Conservation (phyloP, 2,888 invertebrate species). For the Sycophila texana region DNA sequence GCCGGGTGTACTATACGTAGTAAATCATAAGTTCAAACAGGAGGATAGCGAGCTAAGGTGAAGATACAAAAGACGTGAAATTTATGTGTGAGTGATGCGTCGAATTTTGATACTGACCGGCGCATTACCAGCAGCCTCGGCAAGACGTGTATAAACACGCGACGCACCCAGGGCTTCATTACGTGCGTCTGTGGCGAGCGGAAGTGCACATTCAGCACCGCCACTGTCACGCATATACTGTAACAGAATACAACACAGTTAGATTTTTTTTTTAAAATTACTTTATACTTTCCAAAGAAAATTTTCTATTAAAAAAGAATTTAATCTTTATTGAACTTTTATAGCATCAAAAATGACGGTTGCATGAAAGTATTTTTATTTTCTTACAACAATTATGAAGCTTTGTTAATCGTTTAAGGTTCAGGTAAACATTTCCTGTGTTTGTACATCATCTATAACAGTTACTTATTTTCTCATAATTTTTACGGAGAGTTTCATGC, state of each 20-base stretch:
- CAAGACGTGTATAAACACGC: slow-evolving; percentile 96
- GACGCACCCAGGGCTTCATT: slow-evolving; percentile 97
- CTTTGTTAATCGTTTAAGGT: too few species aligned
- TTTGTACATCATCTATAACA: too few species aligned
- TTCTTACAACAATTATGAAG: too few species aligned
- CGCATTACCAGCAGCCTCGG: slow-evolving; percentile 95
- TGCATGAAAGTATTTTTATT: too few species aligned
- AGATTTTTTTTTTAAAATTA: too few species aligned
- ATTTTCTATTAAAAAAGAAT: too few species aligned
- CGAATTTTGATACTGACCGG: slow-evolving; percentile 75
- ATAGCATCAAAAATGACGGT: too few species aligned
- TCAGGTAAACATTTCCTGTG: too few species aligned
- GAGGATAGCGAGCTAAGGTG: background rate
- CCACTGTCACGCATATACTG: slow-evolving; percentile 95
- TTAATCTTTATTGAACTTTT: too few species aligned
- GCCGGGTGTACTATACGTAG: slow-evolving; percentile 6
- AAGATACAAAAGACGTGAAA: background rate
- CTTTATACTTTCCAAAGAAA: too few species aligned
- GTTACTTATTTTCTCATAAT: too few species aligned
- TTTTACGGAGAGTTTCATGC: too few species aligned
- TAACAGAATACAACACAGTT: slow-evolving; percentile 59
- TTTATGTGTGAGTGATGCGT: background rate
- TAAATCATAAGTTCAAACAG: slow-evolving; percentile 15
- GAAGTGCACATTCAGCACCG: slow-evolving; percentile 98
- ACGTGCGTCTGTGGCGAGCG: slow-evolving; percentile 98